phyloP scores from a whole-genome alignment of 2,797 vertebrate genomes.

The Pterois miles region DNA sequence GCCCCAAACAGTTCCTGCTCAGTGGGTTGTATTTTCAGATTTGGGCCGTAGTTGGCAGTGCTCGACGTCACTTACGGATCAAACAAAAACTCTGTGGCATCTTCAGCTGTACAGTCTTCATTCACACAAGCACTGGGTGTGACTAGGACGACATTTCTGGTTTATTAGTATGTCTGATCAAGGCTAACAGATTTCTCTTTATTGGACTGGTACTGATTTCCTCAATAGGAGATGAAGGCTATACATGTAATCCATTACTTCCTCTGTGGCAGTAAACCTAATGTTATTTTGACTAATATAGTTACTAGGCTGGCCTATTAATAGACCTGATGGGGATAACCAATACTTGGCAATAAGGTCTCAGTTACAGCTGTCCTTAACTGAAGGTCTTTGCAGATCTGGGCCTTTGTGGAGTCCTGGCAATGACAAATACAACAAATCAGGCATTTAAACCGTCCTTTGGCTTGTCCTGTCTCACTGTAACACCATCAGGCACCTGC shows the following conservation, averaged over 20 bases:
- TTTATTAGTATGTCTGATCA: neutral
- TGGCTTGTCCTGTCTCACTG: conserved; percentile 16
- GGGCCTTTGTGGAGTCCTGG: neutral
- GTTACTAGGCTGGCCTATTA: neutral
- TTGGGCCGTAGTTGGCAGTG: neutral
- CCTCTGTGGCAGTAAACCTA: neutral
- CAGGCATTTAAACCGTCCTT: conserved; percentile 14
- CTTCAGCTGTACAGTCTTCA: neutral
- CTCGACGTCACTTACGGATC: neutral
- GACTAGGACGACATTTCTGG: neutral
- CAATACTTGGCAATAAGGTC: neutral
- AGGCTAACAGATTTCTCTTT: neutral
- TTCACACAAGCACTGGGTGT: neutral
- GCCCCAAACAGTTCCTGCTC: neutral
- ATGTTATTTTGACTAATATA: neutral
- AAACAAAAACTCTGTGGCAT: neutral
- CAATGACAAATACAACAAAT: conserved; percentile 14
- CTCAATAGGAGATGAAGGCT: neutral
- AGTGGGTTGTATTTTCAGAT: neutral
- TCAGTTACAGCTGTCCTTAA: neutral
- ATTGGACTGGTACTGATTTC: neutral
- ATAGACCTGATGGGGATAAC: neutral
- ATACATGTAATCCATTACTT: neutral
- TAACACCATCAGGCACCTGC: conserved; percentile 21
- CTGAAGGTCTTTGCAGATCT: neutral